Conservation (phyloP, 2,797 vertebrate species). For the Myiotriccus ornatus region DNA sequence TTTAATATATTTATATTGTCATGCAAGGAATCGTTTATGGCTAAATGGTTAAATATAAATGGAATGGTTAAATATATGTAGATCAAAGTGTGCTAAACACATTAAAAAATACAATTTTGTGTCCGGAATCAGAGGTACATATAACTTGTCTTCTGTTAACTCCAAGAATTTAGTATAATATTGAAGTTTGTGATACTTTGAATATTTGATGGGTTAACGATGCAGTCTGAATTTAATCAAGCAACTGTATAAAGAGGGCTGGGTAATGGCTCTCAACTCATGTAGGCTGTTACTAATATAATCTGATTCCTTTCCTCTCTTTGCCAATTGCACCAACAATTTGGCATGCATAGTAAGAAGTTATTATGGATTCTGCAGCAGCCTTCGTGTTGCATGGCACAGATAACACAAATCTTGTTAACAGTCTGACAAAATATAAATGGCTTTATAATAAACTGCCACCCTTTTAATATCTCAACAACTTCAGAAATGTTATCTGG, state of each 20-base stretch:
- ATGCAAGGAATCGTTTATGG: background rate
- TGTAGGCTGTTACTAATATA: background rate
- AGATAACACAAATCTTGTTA: constrained; percentile 66
- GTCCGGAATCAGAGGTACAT: background rate
- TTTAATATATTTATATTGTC: background rate
- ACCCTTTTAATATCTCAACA: constrained; percentile 57
- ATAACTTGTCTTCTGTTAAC: background rate
- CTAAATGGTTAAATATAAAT: background rate
- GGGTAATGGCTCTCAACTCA: background rate
- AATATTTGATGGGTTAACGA: background rate
- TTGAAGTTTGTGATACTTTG: background rate
- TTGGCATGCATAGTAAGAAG: constrained; percentile 26
- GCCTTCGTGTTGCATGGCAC: constrained; percentile 32
- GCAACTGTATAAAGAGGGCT: background rate
- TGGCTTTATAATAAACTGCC: constrained; percentile 61
- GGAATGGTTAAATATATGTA: background rate
- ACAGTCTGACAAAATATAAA: constrained; percentile 64
- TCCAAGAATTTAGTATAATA: background rate
- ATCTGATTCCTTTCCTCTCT: background rate
- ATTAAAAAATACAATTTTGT: background rate
- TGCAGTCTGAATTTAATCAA: constrained; percentile 37
- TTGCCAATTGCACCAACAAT: constrained; percentile 4
- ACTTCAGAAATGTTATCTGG: constrained; percentile 62
- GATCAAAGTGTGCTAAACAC: background rate
- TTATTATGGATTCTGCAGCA: constrained; percentile 49